A percentile compares a stretch with the other conserved stretches of the same genome.
These are phyloP conservation scores for Macrophya alboannulata DNA, from an alignment of 2,888 invertebrate genomes.

Conservation along the genomic window DNA sequence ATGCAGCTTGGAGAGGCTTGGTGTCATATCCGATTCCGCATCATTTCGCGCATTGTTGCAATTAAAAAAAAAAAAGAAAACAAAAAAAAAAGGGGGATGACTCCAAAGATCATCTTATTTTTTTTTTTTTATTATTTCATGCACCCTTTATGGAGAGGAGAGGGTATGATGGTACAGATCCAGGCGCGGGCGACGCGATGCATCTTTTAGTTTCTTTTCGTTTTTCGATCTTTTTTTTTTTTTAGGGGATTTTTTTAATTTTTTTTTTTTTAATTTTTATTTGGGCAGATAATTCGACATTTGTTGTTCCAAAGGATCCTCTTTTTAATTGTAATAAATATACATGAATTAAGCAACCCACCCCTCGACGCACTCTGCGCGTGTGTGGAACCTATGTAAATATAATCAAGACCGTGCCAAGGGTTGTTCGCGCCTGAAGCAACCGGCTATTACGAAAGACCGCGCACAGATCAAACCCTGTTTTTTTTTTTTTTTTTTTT, in stretches of 20 bases:
- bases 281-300: neutral
- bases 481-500: neutral
- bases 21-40: too few species aligned
- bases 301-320: neutral
- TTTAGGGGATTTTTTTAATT: neutral
- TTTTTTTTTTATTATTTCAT: neutral
- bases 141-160: neutral
- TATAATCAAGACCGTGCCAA: conserved; percentile 11
- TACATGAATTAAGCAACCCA: neutral
- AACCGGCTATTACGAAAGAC: conserved; percentile 1
- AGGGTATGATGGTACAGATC: neutral
- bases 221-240: neutral
- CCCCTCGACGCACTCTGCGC: neutral
- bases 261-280: neutral
- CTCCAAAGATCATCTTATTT: too few species aligned
- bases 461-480: neutral
- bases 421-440: neutral
- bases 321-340: conserved; percentile 11
- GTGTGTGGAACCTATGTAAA: neutral
- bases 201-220: neutral
- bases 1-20: neutral
- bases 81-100: too few species aligned
- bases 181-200: neutral
- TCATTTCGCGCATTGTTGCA: too few species aligned
- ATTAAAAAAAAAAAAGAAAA: too few species aligned